Evolutionary conservation across 1,140 invertebrate genomes (phyloP).

Genomic region (Zophobas morio): DNA sequence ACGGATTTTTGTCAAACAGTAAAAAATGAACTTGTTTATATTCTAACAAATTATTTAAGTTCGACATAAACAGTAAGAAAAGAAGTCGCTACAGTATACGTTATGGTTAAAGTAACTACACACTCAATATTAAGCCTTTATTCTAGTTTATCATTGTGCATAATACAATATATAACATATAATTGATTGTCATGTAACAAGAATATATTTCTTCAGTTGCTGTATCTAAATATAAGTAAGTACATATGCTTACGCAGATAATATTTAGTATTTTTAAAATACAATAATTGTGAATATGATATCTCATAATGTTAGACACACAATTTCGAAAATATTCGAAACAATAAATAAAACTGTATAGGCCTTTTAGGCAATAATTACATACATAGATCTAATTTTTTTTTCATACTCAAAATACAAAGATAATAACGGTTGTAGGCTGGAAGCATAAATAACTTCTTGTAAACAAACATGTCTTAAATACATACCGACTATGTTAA

Average conservation of each 20-base stretch:
- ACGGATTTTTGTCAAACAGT: too few species aligned
- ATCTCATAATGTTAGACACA: neutral
- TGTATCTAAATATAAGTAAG: slow-evolving; percentile 18
- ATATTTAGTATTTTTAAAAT: slow-evolving; percentile 30
- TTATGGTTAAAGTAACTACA: too few species aligned
- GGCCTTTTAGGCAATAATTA: too few species aligned
- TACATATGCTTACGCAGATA: slow-evolving; percentile 31
- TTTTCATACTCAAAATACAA: neutral
- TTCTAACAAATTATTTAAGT: too few species aligned
- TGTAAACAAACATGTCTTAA: neutral
- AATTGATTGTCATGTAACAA: slow-evolving; percentile 46
- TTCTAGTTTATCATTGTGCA: slow-evolving; percentile 39
- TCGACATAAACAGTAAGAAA: too few species aligned
- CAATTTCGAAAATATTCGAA: slow-evolving; percentile 20
- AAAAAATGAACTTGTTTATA: too few species aligned
- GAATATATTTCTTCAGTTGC: slow-evolving; percentile 42
- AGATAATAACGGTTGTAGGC: too few species aligned
- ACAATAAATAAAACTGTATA: neutral
- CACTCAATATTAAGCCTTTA: slow-evolving; percentile 18
- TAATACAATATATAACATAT: slow-evolving; percentile 35
- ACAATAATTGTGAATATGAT: slow-evolving; percentile 12
- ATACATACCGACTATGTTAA: neutral
- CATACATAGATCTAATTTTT: neutral
- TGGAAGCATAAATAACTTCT: too few species aligned
- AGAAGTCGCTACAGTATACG: too few species aligned